These are phyloP conservation scores for Neodiprion pinetum DNA, from an alignment of 1,140 invertebrate species.

Conservation along the genomic window DNA sequence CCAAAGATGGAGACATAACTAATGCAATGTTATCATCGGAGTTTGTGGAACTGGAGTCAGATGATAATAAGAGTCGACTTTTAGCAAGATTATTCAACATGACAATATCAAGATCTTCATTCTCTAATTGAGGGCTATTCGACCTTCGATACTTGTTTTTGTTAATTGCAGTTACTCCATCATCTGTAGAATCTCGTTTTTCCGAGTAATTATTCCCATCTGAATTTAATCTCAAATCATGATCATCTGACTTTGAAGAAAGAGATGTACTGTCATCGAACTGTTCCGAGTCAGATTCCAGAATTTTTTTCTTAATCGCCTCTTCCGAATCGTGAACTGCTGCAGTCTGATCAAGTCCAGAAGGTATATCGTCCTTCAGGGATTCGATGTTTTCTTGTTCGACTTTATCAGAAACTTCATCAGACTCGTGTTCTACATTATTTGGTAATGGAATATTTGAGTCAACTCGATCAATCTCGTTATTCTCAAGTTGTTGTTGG, in stretches of 20 bases:
- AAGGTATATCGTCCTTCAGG: too few species aligned
- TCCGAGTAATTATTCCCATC: not conserved
- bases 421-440: too few species aligned
- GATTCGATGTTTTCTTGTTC: too few species aligned
- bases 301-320: not conserved
- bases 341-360: too few species aligned
- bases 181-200: not conserved
- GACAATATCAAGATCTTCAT: not conserved
- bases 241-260: not conserved
- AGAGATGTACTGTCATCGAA: not conserved
- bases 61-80: not conserved
- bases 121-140: not conserved
- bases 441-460: too few species aligned
- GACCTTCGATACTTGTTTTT: not conserved
- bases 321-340: not conserved
- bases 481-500: too few species aligned
- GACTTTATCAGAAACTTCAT: too few species aligned
- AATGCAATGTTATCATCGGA: slow-evolving; percentile 13
- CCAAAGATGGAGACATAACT: not conserved
- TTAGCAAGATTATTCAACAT: not conserved
- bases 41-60: slow-evolving; percentile 13
- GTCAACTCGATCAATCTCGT: too few species aligned
- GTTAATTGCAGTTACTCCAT: not conserved
- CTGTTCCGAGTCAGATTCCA: not conserved
- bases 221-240: not conserved